Conservation (phyloP, 2,113 vertebrate genomes). For the Microcebus murinus region DNA sequence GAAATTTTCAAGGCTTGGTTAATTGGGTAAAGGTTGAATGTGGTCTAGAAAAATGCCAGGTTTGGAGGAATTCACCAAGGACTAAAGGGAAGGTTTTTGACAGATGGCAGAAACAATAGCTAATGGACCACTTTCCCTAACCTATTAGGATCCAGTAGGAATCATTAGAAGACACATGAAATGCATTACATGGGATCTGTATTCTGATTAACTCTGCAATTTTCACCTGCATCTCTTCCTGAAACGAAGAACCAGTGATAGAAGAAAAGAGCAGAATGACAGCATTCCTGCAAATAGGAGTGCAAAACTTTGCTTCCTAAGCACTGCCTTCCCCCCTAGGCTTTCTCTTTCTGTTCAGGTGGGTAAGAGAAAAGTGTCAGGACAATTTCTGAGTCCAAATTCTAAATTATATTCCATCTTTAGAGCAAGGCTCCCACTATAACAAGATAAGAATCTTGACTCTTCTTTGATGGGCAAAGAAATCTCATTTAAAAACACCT, state of each 20-base stretch:
- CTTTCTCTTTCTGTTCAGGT: slow-evolving; percentile 41
- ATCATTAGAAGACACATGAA: not conserved
- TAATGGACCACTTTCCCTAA: not conserved
- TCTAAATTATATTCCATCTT: not conserved
- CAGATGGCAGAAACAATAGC: not conserved
- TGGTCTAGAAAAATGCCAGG: not conserved
- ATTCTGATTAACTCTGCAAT: not conserved
- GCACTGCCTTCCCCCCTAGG: not conserved
- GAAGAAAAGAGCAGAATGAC: not conserved
- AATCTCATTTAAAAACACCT: slow-evolving; percentile 62
- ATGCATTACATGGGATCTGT: not conserved
- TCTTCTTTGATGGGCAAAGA: not conserved
- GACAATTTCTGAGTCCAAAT: not conserved
- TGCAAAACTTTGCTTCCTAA: not conserved
- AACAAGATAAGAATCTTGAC: slow-evolving; percentile 21
- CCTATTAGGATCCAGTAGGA: not conserved
- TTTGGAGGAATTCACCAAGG: not conserved
- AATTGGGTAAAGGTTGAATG: not conserved
- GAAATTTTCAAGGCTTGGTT: not conserved
- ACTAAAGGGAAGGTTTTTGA: not conserved
- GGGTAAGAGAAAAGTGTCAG: not conserved
- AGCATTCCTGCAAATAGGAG: not conserved
- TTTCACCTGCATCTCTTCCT: not conserved
- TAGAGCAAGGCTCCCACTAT: slow-evolving; percentile 36
- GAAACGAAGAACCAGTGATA: not conserved